These are phyloP conservation scores for Psephotus haematonotus DNA, from an alignment of 2,113 vertebrate genomes.

Conservation along the genomic window DNA sequence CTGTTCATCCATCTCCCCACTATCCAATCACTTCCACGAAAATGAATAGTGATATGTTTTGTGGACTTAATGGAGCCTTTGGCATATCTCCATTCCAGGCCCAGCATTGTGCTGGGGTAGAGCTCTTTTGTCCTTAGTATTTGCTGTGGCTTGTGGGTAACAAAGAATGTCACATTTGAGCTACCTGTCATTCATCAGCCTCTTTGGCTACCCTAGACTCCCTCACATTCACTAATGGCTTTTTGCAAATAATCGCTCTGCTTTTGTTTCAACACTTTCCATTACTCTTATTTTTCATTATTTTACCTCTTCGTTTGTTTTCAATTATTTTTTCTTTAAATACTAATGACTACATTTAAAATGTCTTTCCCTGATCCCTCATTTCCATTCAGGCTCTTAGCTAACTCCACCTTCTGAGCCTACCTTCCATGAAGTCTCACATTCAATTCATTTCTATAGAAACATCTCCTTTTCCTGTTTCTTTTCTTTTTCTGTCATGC, in stretches of 20 bases:
- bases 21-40: background rate
- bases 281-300: background rate
- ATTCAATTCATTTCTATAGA: background rate
- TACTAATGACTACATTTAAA: background rate
- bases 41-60: slow-evolving; percentile 8
- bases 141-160: background rate
- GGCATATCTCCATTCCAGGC: background rate
- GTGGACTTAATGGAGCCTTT: slow-evolving; percentile 8
- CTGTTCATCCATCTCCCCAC: slow-evolving; percentile 5
- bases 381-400: background rate
- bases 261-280: background rate
- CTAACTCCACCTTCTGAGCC: background rate
- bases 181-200: background rate
- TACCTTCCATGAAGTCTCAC: background rate
- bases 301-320: background rate
- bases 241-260: background rate
- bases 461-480: background rate
- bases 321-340: background rate
- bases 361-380: background rate
- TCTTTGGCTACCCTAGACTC: background rate
- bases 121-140: background rate
- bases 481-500: background rate
- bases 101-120: background rate
- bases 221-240: background rate
- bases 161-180: background rate